Percentiles rank a stretch among this genome's conserved stretches.
phyloP scores from a whole-genome alignment of 1,140 invertebrate species.

The Amyelois transitella region DNA sequence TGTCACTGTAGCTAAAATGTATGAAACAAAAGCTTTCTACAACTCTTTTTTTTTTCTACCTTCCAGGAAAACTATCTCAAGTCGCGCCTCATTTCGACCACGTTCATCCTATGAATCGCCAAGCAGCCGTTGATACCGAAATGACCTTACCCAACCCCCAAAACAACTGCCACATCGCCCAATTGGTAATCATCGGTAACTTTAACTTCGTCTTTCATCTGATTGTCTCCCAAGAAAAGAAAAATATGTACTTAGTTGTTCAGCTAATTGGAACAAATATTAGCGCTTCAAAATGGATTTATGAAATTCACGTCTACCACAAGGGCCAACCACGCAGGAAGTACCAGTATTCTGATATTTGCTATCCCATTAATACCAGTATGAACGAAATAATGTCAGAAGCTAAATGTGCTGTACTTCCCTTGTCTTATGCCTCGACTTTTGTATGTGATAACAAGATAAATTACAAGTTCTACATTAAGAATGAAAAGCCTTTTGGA shows the following conservation, averaged over 20 bases:
- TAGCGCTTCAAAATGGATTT: constrained; percentile 42
- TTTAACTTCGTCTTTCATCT: constrained; percentile 42
- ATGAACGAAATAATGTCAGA: constrained; percentile 20
- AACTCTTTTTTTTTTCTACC: no score
- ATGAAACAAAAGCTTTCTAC: no score
- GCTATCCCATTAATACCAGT: constrained; percentile 11
- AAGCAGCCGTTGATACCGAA: constrained; percentile 27
- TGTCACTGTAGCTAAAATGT: no score
- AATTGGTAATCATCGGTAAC: constrained; percentile 21
- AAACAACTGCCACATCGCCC: constrained; percentile 13
- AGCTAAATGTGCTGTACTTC: constrained; percentile 19
- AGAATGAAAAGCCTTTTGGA: constrained; percentile 7
- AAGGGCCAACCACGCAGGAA: constrained; percentile 34
- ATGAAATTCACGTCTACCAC: constrained; percentile 43
- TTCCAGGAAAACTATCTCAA: constrained; percentile 38
- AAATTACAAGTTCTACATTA: constrained; percentile 39
- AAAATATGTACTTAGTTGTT: constrained; percentile 26
- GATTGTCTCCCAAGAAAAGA: constrained; percentile 15
- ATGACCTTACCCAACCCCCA: constrained; percentile 13
- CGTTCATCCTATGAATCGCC: constrained; percentile 23
- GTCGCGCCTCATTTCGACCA: constrained; percentile 32
- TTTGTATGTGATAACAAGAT: constrained; percentile 24
- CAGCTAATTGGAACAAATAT: constrained; percentile 32
- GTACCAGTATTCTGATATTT: constrained; percentile 24
- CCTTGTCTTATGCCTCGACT: constrained; percentile 22